Evolutionary conservation across 2,113 vertebrate genomes (phyloP).

Genomic region (Peromyscus leucopus): DNA sequence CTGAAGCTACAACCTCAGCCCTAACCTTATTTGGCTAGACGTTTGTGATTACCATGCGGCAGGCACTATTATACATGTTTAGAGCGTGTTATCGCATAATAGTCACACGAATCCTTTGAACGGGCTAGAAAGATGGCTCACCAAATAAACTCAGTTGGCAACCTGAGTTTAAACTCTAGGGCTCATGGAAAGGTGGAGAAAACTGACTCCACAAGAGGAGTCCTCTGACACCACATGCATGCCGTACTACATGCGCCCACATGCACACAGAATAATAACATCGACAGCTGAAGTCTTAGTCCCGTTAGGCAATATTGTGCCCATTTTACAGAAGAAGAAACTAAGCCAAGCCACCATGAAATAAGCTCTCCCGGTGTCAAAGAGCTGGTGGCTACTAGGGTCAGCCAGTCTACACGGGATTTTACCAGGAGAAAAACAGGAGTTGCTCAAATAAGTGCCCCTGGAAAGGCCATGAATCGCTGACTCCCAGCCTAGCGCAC

Average conservation of each 20-base stretch:
- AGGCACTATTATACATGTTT: not conserved
- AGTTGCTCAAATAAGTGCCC: not conserved
- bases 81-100: not conserved
- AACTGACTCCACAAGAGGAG: not conserved
- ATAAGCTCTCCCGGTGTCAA: not conserved
- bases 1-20: not conserved
- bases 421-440: not conserved
- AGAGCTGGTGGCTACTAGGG: not conserved
- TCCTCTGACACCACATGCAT: not conserved
- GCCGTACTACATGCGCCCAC: not conserved
- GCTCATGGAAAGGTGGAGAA: not conserved
- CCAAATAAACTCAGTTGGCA: not conserved
- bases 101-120: not conserved
- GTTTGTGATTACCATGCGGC: not conserved
- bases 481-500: not conserved
- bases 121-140: not conserved
- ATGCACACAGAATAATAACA: not conserved
- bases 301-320: not conserved
- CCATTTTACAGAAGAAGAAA: constrained; percentile 51
- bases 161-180: too few species aligned
- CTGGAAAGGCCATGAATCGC: not conserved
- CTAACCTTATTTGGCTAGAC: not conserved
- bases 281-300: not conserved
- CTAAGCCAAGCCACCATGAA: not conserved
- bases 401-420: not conserved